Evolutionary conservation across 1,140 invertebrate species (phyloP).

Genomic region (Andricus grossulariae): DNA sequence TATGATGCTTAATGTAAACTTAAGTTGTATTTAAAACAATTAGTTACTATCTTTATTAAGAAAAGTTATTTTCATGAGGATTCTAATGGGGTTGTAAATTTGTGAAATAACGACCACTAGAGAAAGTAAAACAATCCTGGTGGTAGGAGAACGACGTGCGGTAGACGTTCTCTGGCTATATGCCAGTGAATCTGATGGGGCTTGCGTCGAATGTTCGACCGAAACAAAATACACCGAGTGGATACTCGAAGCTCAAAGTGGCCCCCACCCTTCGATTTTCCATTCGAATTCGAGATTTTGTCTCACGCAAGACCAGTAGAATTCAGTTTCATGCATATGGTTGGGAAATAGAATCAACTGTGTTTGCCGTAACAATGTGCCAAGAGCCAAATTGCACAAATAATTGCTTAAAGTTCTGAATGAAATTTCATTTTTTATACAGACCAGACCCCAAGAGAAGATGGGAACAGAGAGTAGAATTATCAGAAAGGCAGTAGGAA

Average conservation of each 20-base stretch:
- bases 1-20: too few relatives aligned
- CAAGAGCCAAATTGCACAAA: not conserved
- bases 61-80: too few relatives aligned
- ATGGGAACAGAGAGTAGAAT: too few relatives aligned
- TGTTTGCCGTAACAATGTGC: not conserved
- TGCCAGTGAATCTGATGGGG: slow-evolving; percentile 28
- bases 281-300: slow-evolving; percentile 29
- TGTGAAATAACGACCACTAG: too few relatives aligned
- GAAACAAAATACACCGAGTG: slow-evolving; percentile 42
- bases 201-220: slow-evolving; percentile 36
- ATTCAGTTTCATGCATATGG: slow-evolving; percentile 32
- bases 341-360: not conserved
- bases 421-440: too few relatives aligned
- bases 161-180: slow-evolving; percentile 24
- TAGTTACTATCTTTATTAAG: too few relatives aligned
- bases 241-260: slow-evolving; percentile 19
- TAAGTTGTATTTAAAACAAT: too few relatives aligned
- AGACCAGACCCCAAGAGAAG: too few relatives aligned
- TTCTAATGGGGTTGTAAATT: too few relatives aligned
- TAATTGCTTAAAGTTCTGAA: not conserved
- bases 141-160: not conserved
- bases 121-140: not conserved
- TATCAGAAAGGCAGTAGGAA: too few relatives aligned
- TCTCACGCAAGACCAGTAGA: slow-evolving; percentile 4
- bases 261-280: slow-evolving; percentile 27